Conservation (phyloP, 2,888 invertebrate genomes). For the Beris morrisii region DNA sequence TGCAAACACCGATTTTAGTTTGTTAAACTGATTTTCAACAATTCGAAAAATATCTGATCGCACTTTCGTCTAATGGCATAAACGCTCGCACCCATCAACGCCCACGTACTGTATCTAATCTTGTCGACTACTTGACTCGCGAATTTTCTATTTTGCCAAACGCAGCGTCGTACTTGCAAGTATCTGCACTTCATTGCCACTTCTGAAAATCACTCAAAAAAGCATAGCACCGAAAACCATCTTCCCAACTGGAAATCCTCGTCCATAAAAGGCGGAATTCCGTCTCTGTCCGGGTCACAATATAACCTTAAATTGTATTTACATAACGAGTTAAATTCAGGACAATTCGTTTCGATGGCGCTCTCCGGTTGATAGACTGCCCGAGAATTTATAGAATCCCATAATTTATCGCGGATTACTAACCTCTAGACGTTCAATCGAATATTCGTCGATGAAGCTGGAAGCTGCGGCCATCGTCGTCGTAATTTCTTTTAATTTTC, state of each 20-base stretch:
- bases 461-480: conserved; percentile 9
- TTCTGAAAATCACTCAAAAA: too few relatives aligned
- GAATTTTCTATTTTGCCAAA: too few relatives aligned
- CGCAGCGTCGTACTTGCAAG: too few relatives aligned
- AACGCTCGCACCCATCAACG: too few relatives aligned
- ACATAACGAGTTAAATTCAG: conserved; percentile 33
- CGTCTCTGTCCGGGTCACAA: neutral
- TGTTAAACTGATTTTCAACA: too few relatives aligned
- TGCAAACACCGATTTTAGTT: too few relatives aligned
- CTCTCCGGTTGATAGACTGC: neutral
- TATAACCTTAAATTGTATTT: conserved; percentile 38
- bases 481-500: too few relatives aligned
- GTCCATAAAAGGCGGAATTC: too few relatives aligned
- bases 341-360: neutral
- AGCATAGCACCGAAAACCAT: neutral
- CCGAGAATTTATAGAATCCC: neutral
- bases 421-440: conserved; percentile 24
- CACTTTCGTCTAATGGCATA: too few relatives aligned
- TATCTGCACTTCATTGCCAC: neutral
- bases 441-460: conserved; percentile 12
- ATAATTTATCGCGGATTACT: neutral
- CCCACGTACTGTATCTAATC: too few relatives aligned
- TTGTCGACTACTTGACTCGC: too few relatives aligned
- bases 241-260: conserved; percentile 5
- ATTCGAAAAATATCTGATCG: too few relatives aligned